Evolutionary conservation across 2,797 vertebrate genomes (phyloP), one percentile per base, ranked within the genome.

Genomic region (Sternarchorhynchus goeldii): DNA sequence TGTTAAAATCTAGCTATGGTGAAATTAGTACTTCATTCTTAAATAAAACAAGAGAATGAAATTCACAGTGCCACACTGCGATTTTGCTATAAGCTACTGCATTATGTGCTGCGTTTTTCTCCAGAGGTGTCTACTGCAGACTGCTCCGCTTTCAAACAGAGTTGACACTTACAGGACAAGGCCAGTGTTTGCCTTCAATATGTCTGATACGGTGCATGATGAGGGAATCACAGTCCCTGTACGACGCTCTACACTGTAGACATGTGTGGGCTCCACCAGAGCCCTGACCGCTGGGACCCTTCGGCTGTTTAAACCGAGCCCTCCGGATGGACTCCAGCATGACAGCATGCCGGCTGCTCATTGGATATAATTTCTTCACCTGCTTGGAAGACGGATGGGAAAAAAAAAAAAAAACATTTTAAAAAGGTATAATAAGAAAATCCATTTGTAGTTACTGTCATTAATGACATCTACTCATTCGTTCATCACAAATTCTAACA

Each of bases 101-200:
- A 50, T 50, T 14, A 10, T 50, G 10, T 14, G 10, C 12, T 50
- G 12, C 8, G 3, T 50, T 12, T 50, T 50, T 50, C 45, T 50
- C 45, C 45, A 50, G 45, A 14, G 45, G 14, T 12, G 12, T 50
- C 45, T 10, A 50, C 45, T 50, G 8, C 12, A 14, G 14, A 50
- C 45, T 41, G 21, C 3, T 41, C 2, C 2, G 53, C 31, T 64
- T 4, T 31, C 58, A 6, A 59, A 73, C 0, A 4, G 50, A 7
- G 50, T 20, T 32, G 31, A 7, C 18, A 62, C 93, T 90, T 91
- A 95, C 94, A 87, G 85, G 93, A 83, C 94, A 95, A 4, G 93
- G 93, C 94, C 93, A 95, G 88, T 93, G 93, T 82, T 94, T 95
- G 63, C 94, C 94, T 85, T 93, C 90, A 0, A 93, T 87, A 87